These are phyloP conservation scores for Ardeotis arabs DNA, from an alignment of 2,113 vertebrate species.

Conservation along the genomic window DNA sequence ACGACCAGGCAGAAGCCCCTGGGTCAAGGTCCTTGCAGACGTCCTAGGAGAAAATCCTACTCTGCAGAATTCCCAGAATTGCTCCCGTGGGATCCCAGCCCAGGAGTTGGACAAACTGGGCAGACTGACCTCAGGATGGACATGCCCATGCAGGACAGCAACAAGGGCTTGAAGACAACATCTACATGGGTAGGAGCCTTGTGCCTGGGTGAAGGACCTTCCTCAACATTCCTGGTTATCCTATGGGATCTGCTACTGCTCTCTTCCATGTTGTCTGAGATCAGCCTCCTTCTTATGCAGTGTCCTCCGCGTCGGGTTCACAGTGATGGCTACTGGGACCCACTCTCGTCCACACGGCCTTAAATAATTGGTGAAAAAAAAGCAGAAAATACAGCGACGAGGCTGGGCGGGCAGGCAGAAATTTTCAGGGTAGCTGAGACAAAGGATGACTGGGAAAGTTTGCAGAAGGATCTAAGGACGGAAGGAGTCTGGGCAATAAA, in stretches of 20 bases:
- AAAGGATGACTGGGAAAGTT: neutral
- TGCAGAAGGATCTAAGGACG: neutral
- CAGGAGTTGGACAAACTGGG: neutral
- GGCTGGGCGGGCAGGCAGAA: neutral
- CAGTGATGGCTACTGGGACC: neutral
- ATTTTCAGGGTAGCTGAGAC: neutral
- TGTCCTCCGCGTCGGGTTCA: neutral
- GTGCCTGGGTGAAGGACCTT: neutral
- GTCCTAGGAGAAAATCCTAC: neutral
- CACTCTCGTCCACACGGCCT: accelerated
- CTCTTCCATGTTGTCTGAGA: neutral
- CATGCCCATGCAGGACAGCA: neutral
- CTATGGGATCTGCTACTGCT: neutral
- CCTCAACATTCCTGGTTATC: neutral
- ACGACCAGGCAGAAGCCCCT: neutral
- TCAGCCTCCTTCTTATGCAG: accelerated
- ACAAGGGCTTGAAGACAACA: neutral
- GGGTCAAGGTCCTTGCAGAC: neutral
- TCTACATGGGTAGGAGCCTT: neutral
- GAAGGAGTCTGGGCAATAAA: neutral
- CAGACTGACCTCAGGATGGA: neutral
- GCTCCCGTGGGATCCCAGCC: neutral
- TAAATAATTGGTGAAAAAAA: neutral
- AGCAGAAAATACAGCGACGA: accelerated
- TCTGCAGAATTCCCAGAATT: neutral